Evolutionary conservation across 1,140 invertebrate species (phyloP), one percentile per base, ranked within the genome.

Genomic region (Ptiloglossa arizonensis): DNA sequence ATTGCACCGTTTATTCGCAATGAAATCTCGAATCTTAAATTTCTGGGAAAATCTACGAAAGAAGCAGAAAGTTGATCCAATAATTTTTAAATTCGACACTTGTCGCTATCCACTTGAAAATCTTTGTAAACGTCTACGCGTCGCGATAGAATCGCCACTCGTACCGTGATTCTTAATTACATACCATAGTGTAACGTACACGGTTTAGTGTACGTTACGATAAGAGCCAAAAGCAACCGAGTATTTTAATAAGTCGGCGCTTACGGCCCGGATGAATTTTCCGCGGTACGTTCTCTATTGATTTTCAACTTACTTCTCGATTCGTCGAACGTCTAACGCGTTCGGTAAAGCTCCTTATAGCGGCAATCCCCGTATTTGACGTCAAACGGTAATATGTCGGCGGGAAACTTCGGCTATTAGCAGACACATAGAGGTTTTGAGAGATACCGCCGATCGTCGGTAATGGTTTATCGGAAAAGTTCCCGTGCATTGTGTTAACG

Each of bases 381-480:
- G 27, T 35, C 24, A 44, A 74, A 44, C 29, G 35, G n/a, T 74
- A 74, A 74, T 52, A 35, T 63, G 24, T 66, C 54, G 64, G 6
- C 24, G 22, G 27, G 22, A 62, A 71, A 77, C 57, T 71, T 62
- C 11, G 15, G 44, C 52, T n/a, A 52, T 46, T 57, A 44, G 50
- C 2, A 62, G 35, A 67, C 46, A 56, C 63, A 54, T 29, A 15
- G 35, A 19, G 15, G 44, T n/a, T 75, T 48, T 48, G 52, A 68
- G 35, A 46, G 54, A 60, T 54, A 19, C n/a, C 9, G 0, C n/a
- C 35, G 19, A 60, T 46, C n/a, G 15, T 44, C n/a, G 19, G 5
- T n/a, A 46, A 60, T 32, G 46, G 46, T 71, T 71, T 62, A 60
- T 62, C 27, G 35, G 17, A 15, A 50, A 62, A 77, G 67, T 54